phyloP scores from a whole-genome alignment of 2,888 invertebrate genomes.

The Maniola hyperantus region DNA sequence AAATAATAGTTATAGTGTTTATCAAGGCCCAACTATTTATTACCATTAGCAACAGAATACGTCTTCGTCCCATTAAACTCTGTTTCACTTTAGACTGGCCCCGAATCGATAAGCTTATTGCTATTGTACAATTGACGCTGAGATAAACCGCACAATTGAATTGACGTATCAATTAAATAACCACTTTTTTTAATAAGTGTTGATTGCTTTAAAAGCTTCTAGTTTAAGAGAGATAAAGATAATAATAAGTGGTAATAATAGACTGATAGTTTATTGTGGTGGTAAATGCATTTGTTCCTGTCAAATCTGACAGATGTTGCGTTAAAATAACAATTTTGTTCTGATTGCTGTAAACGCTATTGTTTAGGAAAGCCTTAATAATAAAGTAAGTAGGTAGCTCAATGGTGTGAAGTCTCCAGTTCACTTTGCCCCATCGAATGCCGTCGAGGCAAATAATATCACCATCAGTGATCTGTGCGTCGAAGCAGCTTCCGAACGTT shows the following conservation, averaged over 20 bases:
- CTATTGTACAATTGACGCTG: slow-evolving; percentile 34
- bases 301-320: slow-evolving; percentile 21
- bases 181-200: slow-evolving; percentile 66
- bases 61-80: background rate
- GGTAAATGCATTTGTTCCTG: slow-evolving; percentile 19
- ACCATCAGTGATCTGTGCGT: too few species aligned
- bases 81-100: slow-evolving; percentile 19
- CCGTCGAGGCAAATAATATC: too few species aligned
- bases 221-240: slow-evolving; percentile 38
- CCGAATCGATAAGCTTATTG: slow-evolving; percentile 30
- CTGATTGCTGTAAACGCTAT: slow-evolving; percentile 3
- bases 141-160: slow-evolving; percentile 62
- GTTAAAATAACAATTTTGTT: slow-evolving; percentile 12
- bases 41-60: slow-evolving; percentile 20
- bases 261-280: slow-evolving; percentile 21
- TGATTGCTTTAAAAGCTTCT: slow-evolving; percentile 71
- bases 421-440: too few species aligned
- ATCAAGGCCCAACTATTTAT: slow-evolving; percentile 14
- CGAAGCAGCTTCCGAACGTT: too few species aligned
- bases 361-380: background rate
- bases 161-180: slow-evolving; percentile 74
- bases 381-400: too few species aligned
- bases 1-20: background rate
- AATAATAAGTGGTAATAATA: slow-evolving; percentile 35
- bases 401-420: too few species aligned